These are phyloP conservation scores for Caenorhabditis macrosperma DNA, from an alignment of 2,888 invertebrate genomes.

Conservation along the genomic window DNA sequence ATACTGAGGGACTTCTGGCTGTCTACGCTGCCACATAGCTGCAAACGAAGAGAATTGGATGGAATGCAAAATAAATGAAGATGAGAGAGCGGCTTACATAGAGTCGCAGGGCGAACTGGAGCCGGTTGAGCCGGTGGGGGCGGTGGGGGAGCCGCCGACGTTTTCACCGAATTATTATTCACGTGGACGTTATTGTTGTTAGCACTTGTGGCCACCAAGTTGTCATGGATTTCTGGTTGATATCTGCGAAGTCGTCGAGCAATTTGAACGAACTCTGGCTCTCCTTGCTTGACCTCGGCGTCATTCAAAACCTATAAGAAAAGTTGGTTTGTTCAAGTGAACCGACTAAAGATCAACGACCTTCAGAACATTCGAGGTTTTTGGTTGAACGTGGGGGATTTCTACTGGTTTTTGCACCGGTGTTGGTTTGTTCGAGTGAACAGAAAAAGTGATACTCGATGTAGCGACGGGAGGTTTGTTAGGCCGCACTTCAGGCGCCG, in stretches of 20 bases:
- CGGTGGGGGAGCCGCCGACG: slow-evolving; percentile 26
- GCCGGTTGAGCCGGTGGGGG: slow-evolving; percentile 36
- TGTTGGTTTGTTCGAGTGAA: slow-evolving; percentile 16
- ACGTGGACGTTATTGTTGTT: slow-evolving; percentile 21
- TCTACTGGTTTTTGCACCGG: slow-evolving; percentile 39
- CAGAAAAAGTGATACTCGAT: slow-evolving; percentile 18
- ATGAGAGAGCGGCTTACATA: slow-evolving; percentile 25
- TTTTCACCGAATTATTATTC: slow-evolving; percentile 17
- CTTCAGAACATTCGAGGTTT: slow-evolving; percentile 48
- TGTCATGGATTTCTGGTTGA: slow-evolving; percentile 52
- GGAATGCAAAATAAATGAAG: neutral
- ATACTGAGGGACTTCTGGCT: slow-evolving; percentile 48
- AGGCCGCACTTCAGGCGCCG: slow-evolving; percentile 9
- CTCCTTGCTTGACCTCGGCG: slow-evolving; percentile 25
- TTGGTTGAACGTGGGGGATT: slow-evolving; percentile 27
- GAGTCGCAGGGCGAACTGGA: slow-evolving; percentile 48
- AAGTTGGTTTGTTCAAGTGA: neutral
- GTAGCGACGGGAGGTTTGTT: slow-evolving; percentile 25
- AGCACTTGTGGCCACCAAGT: neutral
- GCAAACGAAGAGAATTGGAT: slow-evolving; percentile 10
- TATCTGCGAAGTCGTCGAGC: slow-evolving; percentile 53
- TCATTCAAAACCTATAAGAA: slow-evolving; percentile 51
- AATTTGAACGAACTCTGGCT: slow-evolving; percentile 59
- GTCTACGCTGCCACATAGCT: slow-evolving; percentile 52
- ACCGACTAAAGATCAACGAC: slow-evolving; percentile 1